These are phyloP conservation scores for Phaethon lepturus DNA, from an alignment of 2,113 vertebrate genomes.

Conservation along the genomic window DNA sequence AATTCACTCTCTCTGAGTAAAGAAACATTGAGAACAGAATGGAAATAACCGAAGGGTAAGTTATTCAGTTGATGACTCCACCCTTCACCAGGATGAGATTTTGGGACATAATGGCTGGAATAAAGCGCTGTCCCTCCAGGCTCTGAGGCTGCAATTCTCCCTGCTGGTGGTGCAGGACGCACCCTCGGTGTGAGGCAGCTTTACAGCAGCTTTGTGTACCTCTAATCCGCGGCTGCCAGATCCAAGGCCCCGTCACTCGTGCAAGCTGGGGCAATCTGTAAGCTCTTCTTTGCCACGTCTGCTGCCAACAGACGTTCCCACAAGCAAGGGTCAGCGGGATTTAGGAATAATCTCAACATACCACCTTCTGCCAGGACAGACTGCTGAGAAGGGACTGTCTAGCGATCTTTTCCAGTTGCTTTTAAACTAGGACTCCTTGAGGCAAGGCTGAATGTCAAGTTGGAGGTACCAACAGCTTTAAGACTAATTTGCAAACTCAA, in stretches of 20 bases:
- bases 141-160: background rate
- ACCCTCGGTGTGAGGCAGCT: background rate
- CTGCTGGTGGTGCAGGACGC: background rate
- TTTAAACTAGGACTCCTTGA: background rate
- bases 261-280: background rate
- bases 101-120: background rate
- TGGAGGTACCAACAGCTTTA: background rate
- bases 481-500: background rate
- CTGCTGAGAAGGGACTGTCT: background rate
- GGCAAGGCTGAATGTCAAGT: background rate
- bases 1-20: background rate
- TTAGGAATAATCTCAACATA: background rate
- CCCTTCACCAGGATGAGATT: background rate
- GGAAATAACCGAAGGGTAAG: background rate
- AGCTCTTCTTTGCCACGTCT: background rate
- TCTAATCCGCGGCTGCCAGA: background rate
- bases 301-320: background rate
- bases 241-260: fast-evolving
- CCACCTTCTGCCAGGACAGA: background rate
- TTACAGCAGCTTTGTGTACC: background rate
- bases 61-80: background rate
- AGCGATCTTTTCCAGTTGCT: background rate
- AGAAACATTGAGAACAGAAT: background rate
- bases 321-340: background rate
- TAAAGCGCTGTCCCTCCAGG: background rate